Evolutionary conservation across 1,140 invertebrate species (phyloP).

Genomic region (Adelges cooleyi): DNA sequence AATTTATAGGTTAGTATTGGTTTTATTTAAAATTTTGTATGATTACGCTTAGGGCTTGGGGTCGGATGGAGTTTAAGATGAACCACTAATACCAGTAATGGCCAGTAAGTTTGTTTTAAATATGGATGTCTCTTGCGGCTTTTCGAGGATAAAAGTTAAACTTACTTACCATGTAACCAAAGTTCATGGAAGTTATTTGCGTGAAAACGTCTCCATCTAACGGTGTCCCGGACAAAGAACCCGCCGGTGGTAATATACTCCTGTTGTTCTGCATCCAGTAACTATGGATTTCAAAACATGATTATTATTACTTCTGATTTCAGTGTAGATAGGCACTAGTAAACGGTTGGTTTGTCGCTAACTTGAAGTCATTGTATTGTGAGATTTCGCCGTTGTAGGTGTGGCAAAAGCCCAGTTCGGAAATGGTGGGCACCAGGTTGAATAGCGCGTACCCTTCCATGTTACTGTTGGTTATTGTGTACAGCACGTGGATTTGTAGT

Average conservation of each 20-base stretch:
- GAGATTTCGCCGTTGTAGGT: slow-evolving; percentile 52
- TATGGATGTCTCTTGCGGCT: too few relatives aligned
- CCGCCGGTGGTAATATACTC: slow-evolving; percentile 27
- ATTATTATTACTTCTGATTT: too few relatives aligned
- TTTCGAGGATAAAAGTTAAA: too few relatives aligned
- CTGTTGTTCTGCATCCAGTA: slow-evolving; percentile 36
- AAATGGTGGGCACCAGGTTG: slow-evolving; percentile 39
- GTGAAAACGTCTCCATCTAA: slow-evolving; percentile 56
- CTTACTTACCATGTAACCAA: slow-evolving; percentile 46
- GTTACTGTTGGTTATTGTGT: slow-evolving; percentile 32
- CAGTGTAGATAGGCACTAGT: not conserved
- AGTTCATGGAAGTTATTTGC: slow-evolving; percentile 54
- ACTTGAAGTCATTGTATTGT: slow-evolving; percentile 49
- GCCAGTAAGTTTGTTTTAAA: too few relatives aligned
- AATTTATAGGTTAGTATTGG: too few relatives aligned
- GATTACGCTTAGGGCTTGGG: too few relatives aligned
- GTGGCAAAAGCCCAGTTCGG: slow-evolving; percentile 55
- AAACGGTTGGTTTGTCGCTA: slow-evolving; percentile 34
- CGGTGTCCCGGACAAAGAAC: slow-evolving; percentile 49
- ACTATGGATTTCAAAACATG: slow-evolving; percentile 30
- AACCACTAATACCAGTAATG: too few relatives aligned
- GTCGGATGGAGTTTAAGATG: too few relatives aligned
- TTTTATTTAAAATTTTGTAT: too few relatives aligned
- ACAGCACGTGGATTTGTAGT: slow-evolving; percentile 26
- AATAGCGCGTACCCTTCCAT: not conserved